Conservation (phyloP, 1,140 invertebrate genomes). For the Physella acuta region DNA sequence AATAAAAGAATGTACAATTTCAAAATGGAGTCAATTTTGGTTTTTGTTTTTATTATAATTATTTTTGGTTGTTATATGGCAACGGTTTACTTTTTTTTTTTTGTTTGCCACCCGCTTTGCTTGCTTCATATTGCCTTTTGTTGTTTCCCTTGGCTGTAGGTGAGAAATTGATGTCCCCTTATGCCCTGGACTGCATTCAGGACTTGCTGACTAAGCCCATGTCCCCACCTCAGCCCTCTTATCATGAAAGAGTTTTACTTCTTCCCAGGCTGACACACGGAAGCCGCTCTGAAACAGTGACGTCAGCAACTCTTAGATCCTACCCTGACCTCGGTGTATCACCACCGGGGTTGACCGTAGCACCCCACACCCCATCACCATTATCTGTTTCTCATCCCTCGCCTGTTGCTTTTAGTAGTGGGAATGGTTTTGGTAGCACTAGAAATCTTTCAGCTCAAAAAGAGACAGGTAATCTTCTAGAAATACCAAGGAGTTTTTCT, state of each 20-base stretch:
- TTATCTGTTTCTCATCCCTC: not conserved
- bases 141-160: slow-evolving; percentile 7
- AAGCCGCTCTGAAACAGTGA: not conserved
- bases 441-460: no score
- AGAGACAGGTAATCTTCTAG: no score
- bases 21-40: no score
- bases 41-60: no score
- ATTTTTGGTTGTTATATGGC: no score
- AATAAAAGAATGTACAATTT: no score
- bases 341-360: not conserved
- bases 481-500: no score
- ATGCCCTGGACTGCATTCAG: slow-evolving; percentile 4
- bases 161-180: slow-evolving; percentile 3
- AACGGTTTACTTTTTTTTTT: no score
- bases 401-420: no score
- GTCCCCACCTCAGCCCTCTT: not conserved
- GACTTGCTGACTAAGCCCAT: not conserved
- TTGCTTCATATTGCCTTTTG: slow-evolving; percentile 18
- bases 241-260: not conserved
- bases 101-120: not conserved
- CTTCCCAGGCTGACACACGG: not conserved
- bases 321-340: not conserved
- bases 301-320: not conserved
- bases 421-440: no score
- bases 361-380: no score